Evolutionary conservation across 2,888 invertebrate genomes (phyloP), one percentile per base, ranked within the genome.

Genomic region (Tiliacea aurago): DNA sequence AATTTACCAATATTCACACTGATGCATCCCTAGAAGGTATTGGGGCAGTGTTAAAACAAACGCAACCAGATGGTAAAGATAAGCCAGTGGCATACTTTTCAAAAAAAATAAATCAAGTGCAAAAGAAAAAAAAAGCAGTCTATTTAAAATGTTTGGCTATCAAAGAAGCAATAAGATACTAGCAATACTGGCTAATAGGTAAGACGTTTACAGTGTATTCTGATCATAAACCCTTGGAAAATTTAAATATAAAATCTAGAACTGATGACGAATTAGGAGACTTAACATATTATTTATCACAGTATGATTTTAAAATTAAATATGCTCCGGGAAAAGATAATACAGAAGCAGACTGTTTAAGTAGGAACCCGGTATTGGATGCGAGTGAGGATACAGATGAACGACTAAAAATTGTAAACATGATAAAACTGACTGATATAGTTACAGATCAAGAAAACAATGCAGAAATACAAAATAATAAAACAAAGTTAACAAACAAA

Each of bases 331-430:
- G 63, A 2, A 64, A 37, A 49, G 28, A 63, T 6, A 63, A 63
- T n/a, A 0, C 37, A 37, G 63, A 64, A 15, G 49, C 63, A n/a
- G 63, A 64, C 13, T 64, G 63, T 15, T 49, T 64, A 15, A 64
- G 63, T 9, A 20, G 49, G 1, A 64, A 64, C 11, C 63, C 63
- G 0, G 63, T 64, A n/a, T 15, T 64, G 2, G 20, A 63, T 4
- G 1, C 47, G 33, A 1, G 4, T 20, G 47, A 47, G 1, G 3
- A 63, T 10, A 11, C 5, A 63, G 33, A 63, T 6, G 62, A 63
- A 63, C 62, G 11, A 20, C 6, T 33, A 6, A 47, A 47, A 63
- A 33, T 47, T 5, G 20, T 33, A 1, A 45, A 61, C 2, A 1
- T 15, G 1, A 61, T 61, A 61, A 15, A 15, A 20, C 10, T 63